These are phyloP conservation scores for Sylvicola fuscatus DNA, from an alignment of 2,888 invertebrate genomes.

Conservation along the genomic window DNA sequence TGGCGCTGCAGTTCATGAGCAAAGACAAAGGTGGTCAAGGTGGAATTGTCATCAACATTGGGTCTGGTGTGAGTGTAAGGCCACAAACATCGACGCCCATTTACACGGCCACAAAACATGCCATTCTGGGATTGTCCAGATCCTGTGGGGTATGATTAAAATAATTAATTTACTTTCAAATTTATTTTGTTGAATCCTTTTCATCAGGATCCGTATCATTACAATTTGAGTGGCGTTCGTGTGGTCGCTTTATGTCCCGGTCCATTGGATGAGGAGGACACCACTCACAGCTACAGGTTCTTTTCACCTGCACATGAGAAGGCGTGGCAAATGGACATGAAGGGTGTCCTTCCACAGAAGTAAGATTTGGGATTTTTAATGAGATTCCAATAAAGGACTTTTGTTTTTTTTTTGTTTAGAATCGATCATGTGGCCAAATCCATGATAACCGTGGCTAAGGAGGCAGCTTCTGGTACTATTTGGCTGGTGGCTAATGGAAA, in stretches of 20 bases:
- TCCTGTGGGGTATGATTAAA: constrained; percentile 59
- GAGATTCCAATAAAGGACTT: too few relatives aligned
- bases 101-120: constrained; percentile 58
- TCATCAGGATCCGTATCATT: constrained; percentile 58
- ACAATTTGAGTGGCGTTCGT: constrained; percentile 45
- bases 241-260: constrained; percentile 51
- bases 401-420: too few relatives aligned
- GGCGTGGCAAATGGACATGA: constrained; percentile 49
- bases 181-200: too few relatives aligned
- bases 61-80: constrained; percentile 44
- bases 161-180: too few relatives aligned
- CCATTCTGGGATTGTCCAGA: constrained; percentile 49
- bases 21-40: constrained; percentile 54
- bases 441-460: constrained; percentile 39
- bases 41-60: constrained; percentile 56
- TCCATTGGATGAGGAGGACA: constrained; percentile 42
- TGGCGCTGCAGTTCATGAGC: constrained; percentile 55
- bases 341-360: constrained; percentile 40
- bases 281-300: constrained; percentile 47
- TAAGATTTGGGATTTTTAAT: constrained; percentile 16
- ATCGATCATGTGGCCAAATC: constrained; percentile 47
- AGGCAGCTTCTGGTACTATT: constrained; percentile 47
- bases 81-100: constrained; percentile 55
- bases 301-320: constrained; percentile 50
- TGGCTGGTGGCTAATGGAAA: constrained; percentile 51